Conservation (phyloP, 1,140 invertebrate genomes). For the Melitaea cinxia region DNA sequence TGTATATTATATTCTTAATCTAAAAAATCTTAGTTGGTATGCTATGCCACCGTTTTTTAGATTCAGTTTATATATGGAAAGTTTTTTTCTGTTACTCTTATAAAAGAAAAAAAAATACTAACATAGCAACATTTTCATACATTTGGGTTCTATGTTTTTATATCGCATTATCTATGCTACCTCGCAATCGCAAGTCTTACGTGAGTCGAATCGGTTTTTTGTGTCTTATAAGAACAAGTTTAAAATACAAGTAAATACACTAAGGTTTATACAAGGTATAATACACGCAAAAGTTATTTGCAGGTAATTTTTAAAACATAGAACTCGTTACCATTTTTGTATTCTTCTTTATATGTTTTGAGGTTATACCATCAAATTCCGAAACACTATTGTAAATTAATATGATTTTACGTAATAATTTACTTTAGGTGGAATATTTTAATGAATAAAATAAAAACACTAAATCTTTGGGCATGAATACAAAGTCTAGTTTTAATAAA, state of each 20-base stretch:
- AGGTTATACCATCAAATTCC: slow-evolving; percentile 16
- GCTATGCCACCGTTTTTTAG: too few species aligned
- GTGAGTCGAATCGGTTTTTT: slow-evolving; percentile 26
- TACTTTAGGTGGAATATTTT: not conserved
- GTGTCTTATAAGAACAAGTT: slow-evolving; percentile 2
- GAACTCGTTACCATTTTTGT: not conserved
- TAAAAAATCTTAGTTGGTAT: too few species aligned
- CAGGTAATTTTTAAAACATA: not conserved
- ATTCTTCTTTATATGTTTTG: slow-evolving; percentile 1
- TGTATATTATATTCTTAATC: too few species aligned
- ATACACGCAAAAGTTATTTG: not conserved
- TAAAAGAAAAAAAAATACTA: too few species aligned
- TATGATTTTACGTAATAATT: not conserved
- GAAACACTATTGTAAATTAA: not conserved
- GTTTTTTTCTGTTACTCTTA: too few species aligned
- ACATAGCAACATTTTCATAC: not conserved
- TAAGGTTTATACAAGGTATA: not conserved
- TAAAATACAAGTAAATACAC: slow-evolving; percentile 9
- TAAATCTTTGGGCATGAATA: not conserved
- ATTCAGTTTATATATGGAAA: too few species aligned
- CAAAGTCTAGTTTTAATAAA: not conserved
- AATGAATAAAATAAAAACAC: not conserved
- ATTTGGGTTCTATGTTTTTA: not conserved
- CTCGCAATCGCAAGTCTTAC: slow-evolving; percentile 25
- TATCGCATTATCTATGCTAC: not conserved